Evolutionary conservation across 2,888 invertebrate genomes (phyloP).

Genomic region (Nomada flava): DNA sequence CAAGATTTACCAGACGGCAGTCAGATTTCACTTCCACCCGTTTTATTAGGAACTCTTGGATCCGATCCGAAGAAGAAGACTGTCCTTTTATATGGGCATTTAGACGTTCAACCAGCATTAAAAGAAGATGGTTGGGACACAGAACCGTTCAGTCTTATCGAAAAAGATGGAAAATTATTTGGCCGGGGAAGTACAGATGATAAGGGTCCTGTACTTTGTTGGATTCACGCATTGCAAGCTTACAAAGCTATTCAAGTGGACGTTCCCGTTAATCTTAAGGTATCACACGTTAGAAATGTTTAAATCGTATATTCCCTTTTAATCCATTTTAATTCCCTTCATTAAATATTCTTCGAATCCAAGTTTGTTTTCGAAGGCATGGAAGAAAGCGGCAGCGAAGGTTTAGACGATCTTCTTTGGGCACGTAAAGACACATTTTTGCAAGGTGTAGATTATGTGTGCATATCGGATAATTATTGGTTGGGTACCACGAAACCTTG

Average conservation of each 20-base stretch:
- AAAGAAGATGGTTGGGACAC: conserved; percentile 98
- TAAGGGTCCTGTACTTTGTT: conserved; percentile 97
- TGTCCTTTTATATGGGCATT: conserved; percentile 97
- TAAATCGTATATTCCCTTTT: not conserved
- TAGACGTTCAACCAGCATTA: conserved; percentile 98
- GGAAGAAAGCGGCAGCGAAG: conserved; percentile 99
- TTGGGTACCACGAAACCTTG: conserved; percentile 98
- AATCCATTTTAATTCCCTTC: not conserved
- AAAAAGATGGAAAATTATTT: conserved; percentile 94
- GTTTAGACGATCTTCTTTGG: conserved; percentile 94
- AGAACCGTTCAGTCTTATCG: conserved; percentile 96
- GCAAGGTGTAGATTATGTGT: conserved; percentile 94
- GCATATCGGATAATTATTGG: conserved; percentile 99
- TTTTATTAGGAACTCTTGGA: conserved; percentile 92
- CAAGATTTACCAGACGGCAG: conserved; percentile 90
- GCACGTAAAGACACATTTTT: conserved; percentile 91
- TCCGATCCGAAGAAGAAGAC: conserved; percentile 94
- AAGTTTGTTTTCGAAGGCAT: conserved; percentile 98
- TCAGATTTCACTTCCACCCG: conserved; percentile 92
- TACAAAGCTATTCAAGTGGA: conserved; percentile 90
- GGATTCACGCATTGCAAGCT: conserved; percentile 97
- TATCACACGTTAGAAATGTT: conserved; percentile 45
- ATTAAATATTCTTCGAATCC: conserved; percentile 55
- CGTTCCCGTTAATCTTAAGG: conserved; percentile 90
- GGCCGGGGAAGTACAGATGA: conserved; percentile 97